Percentiles rank a stretch among this genome's conserved stretches.
These are phyloP conservation scores for Fragum sueziense DNA, from an alignment of 2,888 invertebrate species.

Conservation along the genomic window DNA sequence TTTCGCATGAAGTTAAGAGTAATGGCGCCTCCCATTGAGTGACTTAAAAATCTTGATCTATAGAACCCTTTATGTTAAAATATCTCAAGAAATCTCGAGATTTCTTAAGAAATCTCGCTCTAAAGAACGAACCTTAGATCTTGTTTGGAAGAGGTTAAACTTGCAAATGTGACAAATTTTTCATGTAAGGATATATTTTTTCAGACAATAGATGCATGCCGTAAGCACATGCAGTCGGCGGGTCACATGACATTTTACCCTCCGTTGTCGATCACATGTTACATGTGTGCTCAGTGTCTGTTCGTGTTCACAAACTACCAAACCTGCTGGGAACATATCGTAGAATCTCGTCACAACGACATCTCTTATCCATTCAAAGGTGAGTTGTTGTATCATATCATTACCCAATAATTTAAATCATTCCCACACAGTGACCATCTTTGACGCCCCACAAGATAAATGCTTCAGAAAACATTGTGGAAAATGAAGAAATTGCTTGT, in stretches of 20 bases:
- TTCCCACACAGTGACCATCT: neutral
- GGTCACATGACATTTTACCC: constrained; percentile 39
- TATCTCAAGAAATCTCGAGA: too few species aligned
- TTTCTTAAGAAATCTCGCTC: too few species aligned
- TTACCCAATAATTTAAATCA: neutral
- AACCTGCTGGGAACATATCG: constrained; percentile 45
- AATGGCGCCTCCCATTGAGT: too few species aligned
- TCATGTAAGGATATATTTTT: neutral
- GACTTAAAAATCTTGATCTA: too few species aligned
- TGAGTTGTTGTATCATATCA: too few species aligned
- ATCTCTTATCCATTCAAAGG: constrained; percentile 50
- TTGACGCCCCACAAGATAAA: neutral
- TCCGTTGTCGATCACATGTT: constrained; percentile 42
- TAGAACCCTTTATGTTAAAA: too few species aligned
- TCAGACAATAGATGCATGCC: constrained; percentile 25
- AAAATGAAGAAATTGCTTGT: too few species aligned
- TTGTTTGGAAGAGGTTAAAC: too few species aligned
- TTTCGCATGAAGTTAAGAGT: too few species aligned
- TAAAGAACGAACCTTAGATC: too few species aligned
- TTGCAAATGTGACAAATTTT: too few species aligned
- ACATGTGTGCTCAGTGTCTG: constrained; percentile 59
- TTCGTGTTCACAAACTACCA: constrained; percentile 36
- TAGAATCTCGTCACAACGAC: constrained; percentile 31
- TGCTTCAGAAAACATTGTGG: neutral
- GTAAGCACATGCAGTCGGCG: constrained; percentile 34